A percentile compares a stretch with the other conserved stretches of the same genome.
Evolutionary conservation across 2,113 vertebrate genomes (phyloP).

Genomic region (Gasterosteus aculeatus): DNA sequence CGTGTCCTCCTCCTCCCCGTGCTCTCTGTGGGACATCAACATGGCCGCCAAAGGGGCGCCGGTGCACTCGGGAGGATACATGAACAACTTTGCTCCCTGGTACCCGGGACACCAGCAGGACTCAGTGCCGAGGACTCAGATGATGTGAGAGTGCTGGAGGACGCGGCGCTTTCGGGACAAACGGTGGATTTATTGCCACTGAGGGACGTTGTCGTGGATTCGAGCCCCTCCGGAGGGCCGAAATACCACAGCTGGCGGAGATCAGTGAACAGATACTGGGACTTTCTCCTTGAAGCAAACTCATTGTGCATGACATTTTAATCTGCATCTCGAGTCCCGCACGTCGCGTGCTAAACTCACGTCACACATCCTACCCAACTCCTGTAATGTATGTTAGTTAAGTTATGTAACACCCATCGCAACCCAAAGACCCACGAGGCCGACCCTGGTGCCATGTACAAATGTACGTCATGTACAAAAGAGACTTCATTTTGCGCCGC

Average conservation of each 20-base stretch:
- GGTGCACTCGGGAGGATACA: conserved; percentile 81
- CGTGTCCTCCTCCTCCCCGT: conserved; percentile 83
- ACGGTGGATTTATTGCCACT: conserved; percentile 31
- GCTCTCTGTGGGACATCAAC: conserved; percentile 86
- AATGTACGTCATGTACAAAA: not conserved
- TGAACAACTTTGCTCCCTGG: conserved; percentile 89
- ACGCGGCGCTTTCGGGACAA: conserved; percentile 16
- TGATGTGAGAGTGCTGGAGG: conserved; percentile 83
- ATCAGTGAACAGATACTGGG: not conserved
- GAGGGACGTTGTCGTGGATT: conserved; percentile 1
- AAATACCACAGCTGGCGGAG: conserved; percentile 10
- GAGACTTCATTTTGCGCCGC: no score
- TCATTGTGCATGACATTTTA: not conserved
- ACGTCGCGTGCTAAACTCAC: no score
- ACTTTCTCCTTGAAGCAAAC: not conserved
- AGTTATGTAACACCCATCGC: no score
- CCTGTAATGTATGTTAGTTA: not conserved
- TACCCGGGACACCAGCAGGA: conserved; percentile 87
- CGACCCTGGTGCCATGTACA: not conserved
- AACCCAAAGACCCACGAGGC: not conserved
- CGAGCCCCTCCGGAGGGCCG: conserved; percentile 41
- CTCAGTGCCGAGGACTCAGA: conserved; percentile 81
- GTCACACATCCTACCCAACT: not conserved
- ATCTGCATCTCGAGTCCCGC: no score
- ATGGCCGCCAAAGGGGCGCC: conserved; percentile 80